Conservation (phyloP, 2,113 vertebrate genomes). For the Catharus fuscescens region DNA sequence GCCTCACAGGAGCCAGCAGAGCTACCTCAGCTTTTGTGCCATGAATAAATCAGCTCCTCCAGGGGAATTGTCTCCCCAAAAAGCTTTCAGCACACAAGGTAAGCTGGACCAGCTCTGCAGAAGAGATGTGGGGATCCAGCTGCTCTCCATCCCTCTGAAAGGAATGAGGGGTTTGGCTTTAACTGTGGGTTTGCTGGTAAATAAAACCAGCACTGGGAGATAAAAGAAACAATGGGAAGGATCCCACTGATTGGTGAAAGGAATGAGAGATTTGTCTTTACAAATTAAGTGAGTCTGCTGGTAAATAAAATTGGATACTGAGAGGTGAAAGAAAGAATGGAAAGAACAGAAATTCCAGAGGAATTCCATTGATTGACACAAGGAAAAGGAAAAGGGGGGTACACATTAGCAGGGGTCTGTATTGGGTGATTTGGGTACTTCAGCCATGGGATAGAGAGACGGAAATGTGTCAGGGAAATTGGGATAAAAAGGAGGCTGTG, state of each 20-base stretch:
- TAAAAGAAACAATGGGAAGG: background rate
- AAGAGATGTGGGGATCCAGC: background rate
- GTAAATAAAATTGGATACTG: background rate
- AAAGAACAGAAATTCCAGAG: background rate
- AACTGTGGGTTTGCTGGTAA: background rate
- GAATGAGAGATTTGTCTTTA: background rate
- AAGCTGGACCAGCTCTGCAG: background rate
- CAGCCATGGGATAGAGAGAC: background rate
- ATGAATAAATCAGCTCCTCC: background rate
- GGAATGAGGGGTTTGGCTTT: background rate
- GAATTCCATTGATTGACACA: background rate
- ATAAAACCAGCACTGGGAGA: background rate
- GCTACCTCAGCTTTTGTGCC: background rate
- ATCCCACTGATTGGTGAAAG: background rate
- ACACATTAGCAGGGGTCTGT: background rate
- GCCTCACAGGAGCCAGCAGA: background rate
- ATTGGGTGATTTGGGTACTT: background rate
- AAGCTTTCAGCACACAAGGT: background rate
- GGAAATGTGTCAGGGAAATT: background rate
- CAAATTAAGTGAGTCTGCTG: background rate
- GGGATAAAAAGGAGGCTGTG: background rate
- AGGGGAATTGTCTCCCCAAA: background rate
- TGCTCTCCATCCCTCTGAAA: background rate
- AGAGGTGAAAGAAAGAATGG: background rate
- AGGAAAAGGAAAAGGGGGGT: background rate